Conservation (phyloP, 2,797 vertebrate genomes). For the Myripristis jacobus region DNA sequence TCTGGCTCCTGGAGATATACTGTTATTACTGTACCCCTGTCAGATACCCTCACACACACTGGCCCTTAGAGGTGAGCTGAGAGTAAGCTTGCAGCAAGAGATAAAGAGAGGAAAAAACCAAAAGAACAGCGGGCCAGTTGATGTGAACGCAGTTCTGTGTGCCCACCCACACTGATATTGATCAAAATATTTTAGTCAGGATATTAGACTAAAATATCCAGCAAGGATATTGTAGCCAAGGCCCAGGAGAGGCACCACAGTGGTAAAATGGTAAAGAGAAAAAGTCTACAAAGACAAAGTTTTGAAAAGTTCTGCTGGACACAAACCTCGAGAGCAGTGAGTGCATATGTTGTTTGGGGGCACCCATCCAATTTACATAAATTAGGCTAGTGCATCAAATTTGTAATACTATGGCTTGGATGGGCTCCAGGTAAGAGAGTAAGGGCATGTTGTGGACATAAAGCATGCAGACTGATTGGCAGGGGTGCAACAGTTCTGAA, state of each 20-base stretch:
- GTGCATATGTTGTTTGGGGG: slow-evolving; percentile 32
- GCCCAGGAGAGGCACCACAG: background rate
- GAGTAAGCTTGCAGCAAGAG: background rate
- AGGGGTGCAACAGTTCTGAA: too few species aligned
- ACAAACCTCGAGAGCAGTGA: slow-evolving; percentile 28
- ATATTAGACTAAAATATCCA: background rate
- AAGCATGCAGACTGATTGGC: slow-evolving; percentile 35
- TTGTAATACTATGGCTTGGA: slow-evolving; percentile 15
- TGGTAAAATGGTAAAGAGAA: background rate
- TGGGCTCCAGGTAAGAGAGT: slow-evolving; percentile 9
- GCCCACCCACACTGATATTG: too few species aligned
- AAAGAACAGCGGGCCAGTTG: background rate
- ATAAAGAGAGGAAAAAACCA: background rate
- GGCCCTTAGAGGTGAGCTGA: too few species aligned
- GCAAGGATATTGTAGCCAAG: background rate
- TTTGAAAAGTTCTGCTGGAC: background rate
- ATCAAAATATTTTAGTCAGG: background rate
- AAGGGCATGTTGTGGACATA: slow-evolving; percentile 24
- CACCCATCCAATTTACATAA: slow-evolving; percentile 19
- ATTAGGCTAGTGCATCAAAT: slow-evolving; percentile 45
- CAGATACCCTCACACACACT: too few species aligned
- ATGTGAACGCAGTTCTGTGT: background rate
- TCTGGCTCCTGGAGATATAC: too few species aligned
- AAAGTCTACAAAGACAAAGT: slow-evolving; percentile 17
- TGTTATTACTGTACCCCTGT: too few species aligned